Base-by-base conservation (phyloP, 2,113 vertebrate genomes). In the Penelope pileata region DNA sequence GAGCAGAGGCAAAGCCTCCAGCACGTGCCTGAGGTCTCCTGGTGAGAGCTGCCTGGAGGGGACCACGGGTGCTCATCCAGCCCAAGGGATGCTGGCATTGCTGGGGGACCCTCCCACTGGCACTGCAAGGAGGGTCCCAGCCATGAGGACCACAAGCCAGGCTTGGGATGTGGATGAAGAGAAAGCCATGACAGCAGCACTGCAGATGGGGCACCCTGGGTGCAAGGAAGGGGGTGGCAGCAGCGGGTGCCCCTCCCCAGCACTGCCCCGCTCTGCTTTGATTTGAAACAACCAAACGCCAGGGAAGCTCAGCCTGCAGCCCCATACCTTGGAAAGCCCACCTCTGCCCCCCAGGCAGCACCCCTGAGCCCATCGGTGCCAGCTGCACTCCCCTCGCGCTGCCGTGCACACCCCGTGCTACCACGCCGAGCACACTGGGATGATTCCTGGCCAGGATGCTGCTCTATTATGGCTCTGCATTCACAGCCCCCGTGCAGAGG, bases 1-100 rank as follows among this genome's bases (percentile, higher is more conserved):
- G 64, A 50, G 93, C 78, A 91, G 94, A 90, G 85, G 69, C 67
- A 91, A 83, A 96, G 88, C 84, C 82, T 88, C 69, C 62, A 86
- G 69, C 32, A 36, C 13, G 43, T 1, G 0, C 27, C 53, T 36
- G 60, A 29, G 74, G 48, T 74, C 70, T 83, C 43, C 81, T 36
- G 64, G 26, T 69, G 79, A 4, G 3, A 53, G 66, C 19, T 76
- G 51, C 67, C 42, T 2, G 1, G 24, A 85, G 18, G 9, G 21
- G 22, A 63, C 34, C 0, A 0, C 17, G 42, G 21, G 47, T 40
- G 63, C 45, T 62, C 68, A 50, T 36, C 5, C 4, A 91, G 56
- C 22, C 47, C 43, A 43, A 48, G 81, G 66, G 15, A 22, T 0
- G 1, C 16, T 50, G 56, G 53, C 22, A 40, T 7, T 38, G 16